These are phyloP conservation scores for Molanna angustata DNA, from an alignment of 2,888 invertebrate genomes.

Conservation along the genomic window DNA sequence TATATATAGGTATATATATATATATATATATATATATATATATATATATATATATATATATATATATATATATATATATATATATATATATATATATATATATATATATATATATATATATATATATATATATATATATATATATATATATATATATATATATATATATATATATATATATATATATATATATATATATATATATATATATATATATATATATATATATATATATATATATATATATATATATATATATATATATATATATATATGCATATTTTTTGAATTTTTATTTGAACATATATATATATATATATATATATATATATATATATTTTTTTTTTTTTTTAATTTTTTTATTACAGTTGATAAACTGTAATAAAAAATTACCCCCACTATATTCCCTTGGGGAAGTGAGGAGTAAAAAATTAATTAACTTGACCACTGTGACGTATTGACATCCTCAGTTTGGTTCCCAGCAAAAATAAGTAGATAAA, in stretches of 20 bases:
- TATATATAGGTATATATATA: no score
- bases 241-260: neutral
- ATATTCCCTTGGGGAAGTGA: no score
- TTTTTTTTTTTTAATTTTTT: no score
- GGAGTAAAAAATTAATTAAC: no score
- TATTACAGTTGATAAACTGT: no score
- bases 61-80: neutral
- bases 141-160: neutral
- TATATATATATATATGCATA: neutral
- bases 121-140: neutral
- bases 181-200: neutral
- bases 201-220: neutral
- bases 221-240: neutral
- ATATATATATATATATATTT: neutral
- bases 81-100: neutral
- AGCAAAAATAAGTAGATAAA: no score
- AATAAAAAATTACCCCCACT: no score
- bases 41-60: neutral
- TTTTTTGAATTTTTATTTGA: neutral
- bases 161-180: neutral
- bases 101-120: neutral
- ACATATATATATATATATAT: neutral
- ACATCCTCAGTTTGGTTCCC: no score
- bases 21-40: neutral
- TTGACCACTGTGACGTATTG: no score